Base-by-base conservation (phyloP, 2,888 invertebrate species). In the Orthosia gracilis region DNA sequence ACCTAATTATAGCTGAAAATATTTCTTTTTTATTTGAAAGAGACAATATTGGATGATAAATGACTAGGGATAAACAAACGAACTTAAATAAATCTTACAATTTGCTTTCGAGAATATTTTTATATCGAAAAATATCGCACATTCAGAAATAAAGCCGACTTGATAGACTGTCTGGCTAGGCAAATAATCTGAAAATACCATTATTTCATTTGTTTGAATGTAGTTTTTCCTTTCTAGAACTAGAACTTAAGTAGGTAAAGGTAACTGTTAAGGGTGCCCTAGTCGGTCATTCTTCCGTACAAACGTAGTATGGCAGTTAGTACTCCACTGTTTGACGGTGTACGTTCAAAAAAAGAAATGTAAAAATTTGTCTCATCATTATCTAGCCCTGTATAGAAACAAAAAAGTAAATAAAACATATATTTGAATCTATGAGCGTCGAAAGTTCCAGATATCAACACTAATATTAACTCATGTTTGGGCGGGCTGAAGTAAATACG, bases 1-100 rank as follows among this genome's bases (percentile, higher is more conserved):
- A 76, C 50, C 64, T 73, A 83, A 82, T 85, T 69, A 73, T 81
- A 82, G n/a, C 45, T 69, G 23, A 15, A 68, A 77, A 70, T 58
- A 47, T 63, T n/a, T 61, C 1, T 40, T 73, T 70, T 58, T 59
- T 61, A 73, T 62, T 66, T 49, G 5, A 64, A 52, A n/a, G 45
- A 54, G 49, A 76, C 72, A 57, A 57, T 70, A 82, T 81, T 69
- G 50, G 11, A 73, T 83, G 68, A 82, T 59, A 59, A 65, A 83
- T 45, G 52, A 54, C 55, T 54, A 18, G 13, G 2, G 2, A 63
- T 61, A 66, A 82, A 73, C 21, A 69, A 67, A 72, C 69, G 47
- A 47, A 65, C 69, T 47, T 71, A 76, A 71, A 77, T 77, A 74
- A 64, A 77, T 74, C 50, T 66, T 54, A 76, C 52, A 68, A 63